Evolutionary conservation across 64 coral and sea anemone genomes (phyloP).

Genomic region (Acropora yongei): DNA sequence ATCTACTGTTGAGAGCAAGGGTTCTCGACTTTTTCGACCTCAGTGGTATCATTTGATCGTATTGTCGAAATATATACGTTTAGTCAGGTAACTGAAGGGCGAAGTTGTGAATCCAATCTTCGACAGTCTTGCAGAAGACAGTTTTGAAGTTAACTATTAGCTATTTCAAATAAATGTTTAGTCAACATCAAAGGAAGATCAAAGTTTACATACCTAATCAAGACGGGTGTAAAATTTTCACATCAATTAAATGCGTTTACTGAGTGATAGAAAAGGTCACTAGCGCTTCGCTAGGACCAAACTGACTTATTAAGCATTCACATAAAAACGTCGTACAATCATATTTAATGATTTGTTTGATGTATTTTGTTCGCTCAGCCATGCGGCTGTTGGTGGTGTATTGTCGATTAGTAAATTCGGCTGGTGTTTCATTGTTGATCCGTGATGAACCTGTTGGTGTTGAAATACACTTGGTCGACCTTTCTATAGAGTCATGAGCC

Average conservation of each 20-base stretch:
- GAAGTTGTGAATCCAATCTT: too few species aligned
- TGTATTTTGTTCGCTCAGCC: neutral
- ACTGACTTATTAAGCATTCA: conserved; percentile 22
- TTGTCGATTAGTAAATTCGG: neutral
- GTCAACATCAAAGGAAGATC: too few species aligned
- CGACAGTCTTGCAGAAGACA: too few species aligned
- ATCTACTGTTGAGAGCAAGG: too few species aligned
- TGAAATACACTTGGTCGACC: neutral
- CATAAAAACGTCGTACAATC: neutral
- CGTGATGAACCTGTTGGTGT: conserved; percentile 25
- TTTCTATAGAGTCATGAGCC: neutral
- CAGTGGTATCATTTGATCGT: neutral
- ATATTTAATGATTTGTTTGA: neutral
- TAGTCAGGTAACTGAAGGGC: too few species aligned
- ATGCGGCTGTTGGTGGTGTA: neutral
- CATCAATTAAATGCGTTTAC: neutral
- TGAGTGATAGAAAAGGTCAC: too few species aligned
- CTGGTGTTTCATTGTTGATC: conserved; percentile 31
- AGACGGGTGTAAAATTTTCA: neutral
- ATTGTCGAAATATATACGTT: neutral
- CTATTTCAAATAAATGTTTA: too few species aligned
- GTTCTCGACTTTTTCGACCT: too few species aligned
- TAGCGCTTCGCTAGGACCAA: neutral
- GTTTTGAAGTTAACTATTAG: too few species aligned
- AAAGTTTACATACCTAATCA: conserved; percentile 2